Base-by-base conservation (phyloP, 1,140 invertebrate species). In the Patella vulgata region DNA sequence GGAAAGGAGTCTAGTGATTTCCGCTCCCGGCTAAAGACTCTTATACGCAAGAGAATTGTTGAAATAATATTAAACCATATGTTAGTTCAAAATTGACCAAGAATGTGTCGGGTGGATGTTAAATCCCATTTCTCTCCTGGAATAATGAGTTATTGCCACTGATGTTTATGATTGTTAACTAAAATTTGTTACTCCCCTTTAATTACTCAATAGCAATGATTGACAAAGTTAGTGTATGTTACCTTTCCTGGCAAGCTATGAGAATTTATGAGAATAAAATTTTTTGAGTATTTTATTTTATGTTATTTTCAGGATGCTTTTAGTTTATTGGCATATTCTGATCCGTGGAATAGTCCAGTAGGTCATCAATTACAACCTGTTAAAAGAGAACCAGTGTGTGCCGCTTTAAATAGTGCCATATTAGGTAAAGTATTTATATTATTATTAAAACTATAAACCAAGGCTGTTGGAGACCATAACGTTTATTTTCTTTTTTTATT, bases 351-450 rank as follows among this genome's bases (percentile, higher is more conserved):
- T 75, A 97, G 95, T 85, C 96, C 96, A 25, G 91, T 98, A 48
- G 95, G 95, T 27, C 95, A 93, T 91, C 95, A 98, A 82, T 86
- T 98, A 69, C 91, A 97, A 84, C 92, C 95, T 12, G 88, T 92
- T 64, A 92, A 97, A 79, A 89, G 96, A 77, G 96, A 98, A 87
- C 90, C 91, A 46, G 93, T 98, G 62, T 97, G 94, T 88, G 92
- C 93, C 74, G 91, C 93, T 75, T 89, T 99, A 68, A 98, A 99
- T 87, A 97, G 95, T 84, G 95, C 97, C 80, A 98, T 99, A 87
- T 89, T 86, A 74, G 82, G 82, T 84, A 68, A 63, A 55, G 2
- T 3, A 17, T 42, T 17, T n/a, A n/a, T n/a, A n/a, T n/a, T n/a
- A 14, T 17, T 17, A 11, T 27, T n/a, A n/a, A n/a, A n/a, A n/a